Evolutionary conservation across 2,113 vertebrate species (phyloP).

Genomic region (Muscicapa adusta): DNA sequence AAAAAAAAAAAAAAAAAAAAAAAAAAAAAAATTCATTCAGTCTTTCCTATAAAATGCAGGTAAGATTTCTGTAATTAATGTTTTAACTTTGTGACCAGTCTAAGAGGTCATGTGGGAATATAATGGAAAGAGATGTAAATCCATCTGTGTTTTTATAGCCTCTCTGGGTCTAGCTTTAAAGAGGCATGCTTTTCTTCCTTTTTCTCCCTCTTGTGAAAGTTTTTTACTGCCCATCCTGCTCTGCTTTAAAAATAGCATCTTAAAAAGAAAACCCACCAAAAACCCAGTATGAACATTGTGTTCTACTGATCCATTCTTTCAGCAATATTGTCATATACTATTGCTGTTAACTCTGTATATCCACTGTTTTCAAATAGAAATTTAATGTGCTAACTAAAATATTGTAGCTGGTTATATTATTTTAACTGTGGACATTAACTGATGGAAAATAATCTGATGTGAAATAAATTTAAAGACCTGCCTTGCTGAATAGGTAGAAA

Average conservation of each 20-base stretch:
- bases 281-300: fast-evolving
- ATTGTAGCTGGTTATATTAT: neutral
- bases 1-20: neutral
- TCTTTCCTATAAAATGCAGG: neutral
- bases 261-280: neutral
- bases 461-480: neutral
- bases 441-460: neutral
- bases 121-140: neutral
- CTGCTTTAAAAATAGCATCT: neutral
- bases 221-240: neutral
- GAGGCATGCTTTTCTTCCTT: neutral
- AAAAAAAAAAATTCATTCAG: neutral
- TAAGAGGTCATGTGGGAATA: neutral
- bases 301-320: neutral
- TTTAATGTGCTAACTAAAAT: neutral
- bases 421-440: neutral
- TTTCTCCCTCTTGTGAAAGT: neutral
- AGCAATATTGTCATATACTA: neutral
- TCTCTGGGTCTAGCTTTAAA: neutral
- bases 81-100: neutral
- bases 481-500: neutral
- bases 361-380: neutral
- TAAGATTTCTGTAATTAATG: neutral
- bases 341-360: neutral
- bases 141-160: neutral